Base-by-base conservation (phyloP, 53 echinoderm and acorn worm genomes). In the Echinarachnius parma region DNA sequence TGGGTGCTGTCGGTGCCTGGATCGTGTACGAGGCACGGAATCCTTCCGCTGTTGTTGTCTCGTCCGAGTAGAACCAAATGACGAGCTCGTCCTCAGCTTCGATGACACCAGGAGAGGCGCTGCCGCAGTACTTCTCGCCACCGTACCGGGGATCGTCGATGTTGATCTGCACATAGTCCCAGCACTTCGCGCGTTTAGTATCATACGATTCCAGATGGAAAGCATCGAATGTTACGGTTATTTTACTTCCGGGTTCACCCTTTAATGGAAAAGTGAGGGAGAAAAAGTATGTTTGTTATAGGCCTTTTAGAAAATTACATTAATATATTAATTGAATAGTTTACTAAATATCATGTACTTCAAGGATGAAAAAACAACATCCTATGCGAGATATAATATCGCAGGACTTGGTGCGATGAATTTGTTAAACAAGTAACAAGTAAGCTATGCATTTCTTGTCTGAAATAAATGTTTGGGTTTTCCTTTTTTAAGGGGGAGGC, bases 81-180 rank as follows among this genome's bases (percentile, higher is more conserved):
- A 59, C 34, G 5, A 59, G 18, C 19, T 31, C 4, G 34, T 32
- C 59, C 13, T 15, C 9, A 9, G 59, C 59, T n/a, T 9, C 32
- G 13, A 59, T 59, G 19, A 20, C 31, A 34, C 0, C 18, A 32
- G n/a, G 31, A 19, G 21, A 9, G 19, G 3, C 3, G n/a, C n/a
- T 59, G 31, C 59, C 59, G 21, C 59, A 59, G 21, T 59, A 59
- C 5, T 59, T 59, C 1, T 31, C 27, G 4, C 59, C 59, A 10
- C 59, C 59, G 32, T 32, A 59, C 34, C 59, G 59, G 18, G 9
- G 33, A 34, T 59, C 59, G 21, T 59, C 32, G 10, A 2, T 59
- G 59, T 59, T 59, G 32, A 59, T 21, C 29, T 59, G 59, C 2
- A 59, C 59, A 34, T 59, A 59, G 32, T 59, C 59, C 59, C 59